Evolutionary conservation across 2,797 vertebrate genomes (phyloP).

Genomic region (Lophius americanus): DNA sequence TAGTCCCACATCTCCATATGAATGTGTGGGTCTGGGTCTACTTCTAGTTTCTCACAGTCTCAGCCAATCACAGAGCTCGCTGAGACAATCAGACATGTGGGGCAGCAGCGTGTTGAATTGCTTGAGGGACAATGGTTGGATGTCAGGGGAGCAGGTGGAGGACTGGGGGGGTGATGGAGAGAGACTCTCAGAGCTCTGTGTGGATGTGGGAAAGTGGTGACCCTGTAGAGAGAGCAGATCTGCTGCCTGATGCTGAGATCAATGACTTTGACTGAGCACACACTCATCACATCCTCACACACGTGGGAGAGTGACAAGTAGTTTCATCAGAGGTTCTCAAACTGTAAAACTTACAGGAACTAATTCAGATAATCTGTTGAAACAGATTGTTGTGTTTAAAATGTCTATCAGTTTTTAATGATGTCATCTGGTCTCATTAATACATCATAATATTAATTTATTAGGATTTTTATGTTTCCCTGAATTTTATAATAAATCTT

Average conservation of each 20-base stretch:
- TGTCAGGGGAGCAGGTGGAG: constrained; percentile 57
- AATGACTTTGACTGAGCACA: constrained; percentile 5
- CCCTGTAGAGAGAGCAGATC: constrained; percentile 50
- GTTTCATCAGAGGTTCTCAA: no score
- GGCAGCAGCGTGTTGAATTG: background rate
- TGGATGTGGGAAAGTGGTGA: constrained; percentile 71
- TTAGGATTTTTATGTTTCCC: no score
- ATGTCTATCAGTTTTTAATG: no score
- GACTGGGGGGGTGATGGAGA: constrained; percentile 34
- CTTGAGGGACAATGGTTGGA: constrained; percentile 34
- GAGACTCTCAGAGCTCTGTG: constrained; percentile 32
- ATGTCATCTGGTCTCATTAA: no score
- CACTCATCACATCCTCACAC: background rate
- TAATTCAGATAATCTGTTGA: no score
- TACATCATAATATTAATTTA: no score
- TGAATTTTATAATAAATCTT: no score
- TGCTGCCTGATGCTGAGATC: constrained; percentile 43
- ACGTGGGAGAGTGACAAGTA: background rate
- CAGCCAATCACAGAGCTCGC: constrained; percentile 74
- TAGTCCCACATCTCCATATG: constrained; percentile 78
- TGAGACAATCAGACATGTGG: background rate
- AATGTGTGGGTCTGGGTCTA: constrained; percentile 82
- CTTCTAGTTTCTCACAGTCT: constrained; percentile 86
- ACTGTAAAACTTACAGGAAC: no score
- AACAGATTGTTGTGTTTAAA: no score